Conservation (phyloP, 2,888 invertebrate genomes). For the Aproaerema taeniolella region DNA sequence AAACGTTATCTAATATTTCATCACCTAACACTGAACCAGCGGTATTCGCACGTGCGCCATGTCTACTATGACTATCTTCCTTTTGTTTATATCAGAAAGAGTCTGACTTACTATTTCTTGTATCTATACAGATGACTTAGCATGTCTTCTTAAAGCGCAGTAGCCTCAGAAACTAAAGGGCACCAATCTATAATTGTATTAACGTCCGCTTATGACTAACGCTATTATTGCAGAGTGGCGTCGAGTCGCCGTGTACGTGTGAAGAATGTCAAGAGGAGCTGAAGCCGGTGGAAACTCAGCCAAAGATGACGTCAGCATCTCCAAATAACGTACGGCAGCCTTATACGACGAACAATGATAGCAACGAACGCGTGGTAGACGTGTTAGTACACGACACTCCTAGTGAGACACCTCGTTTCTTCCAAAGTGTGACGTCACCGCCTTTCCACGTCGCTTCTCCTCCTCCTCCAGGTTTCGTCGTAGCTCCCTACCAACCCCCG, state of each 20-base stretch:
- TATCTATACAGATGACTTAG: no score
- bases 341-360: slow-evolving; percentile 37
- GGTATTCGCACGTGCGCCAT: no score
- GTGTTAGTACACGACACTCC: slow-evolving; percentile 68
- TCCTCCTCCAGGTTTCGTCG: slow-evolving; percentile 63
- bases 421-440: slow-evolving; percentile 60
- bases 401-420: slow-evolving; percentile 55
- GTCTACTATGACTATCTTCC: no score
- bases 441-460: slow-evolving; percentile 52
- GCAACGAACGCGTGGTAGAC: slow-evolving; percentile 56
- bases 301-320: slow-evolving; percentile 31
- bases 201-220: no score
- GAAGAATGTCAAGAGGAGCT: slow-evolving; percentile 57
- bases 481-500: slow-evolving; percentile 56
- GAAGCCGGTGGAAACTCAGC: slow-evolving; percentile 30
- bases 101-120: no score
- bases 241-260: slow-evolving; percentile 64
- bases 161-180: no score
- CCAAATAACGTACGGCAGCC: slow-evolving; percentile 29
- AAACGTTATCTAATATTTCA: no score
- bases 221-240: slow-evolving; percentile 61
- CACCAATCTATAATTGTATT: no score
- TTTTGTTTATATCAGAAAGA: no score
- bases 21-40: no score
- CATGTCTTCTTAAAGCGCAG: no score